Evolutionary conservation across 2,113 vertebrate genomes (phyloP).

Genomic region (Salvelinus alpinus): DNA sequence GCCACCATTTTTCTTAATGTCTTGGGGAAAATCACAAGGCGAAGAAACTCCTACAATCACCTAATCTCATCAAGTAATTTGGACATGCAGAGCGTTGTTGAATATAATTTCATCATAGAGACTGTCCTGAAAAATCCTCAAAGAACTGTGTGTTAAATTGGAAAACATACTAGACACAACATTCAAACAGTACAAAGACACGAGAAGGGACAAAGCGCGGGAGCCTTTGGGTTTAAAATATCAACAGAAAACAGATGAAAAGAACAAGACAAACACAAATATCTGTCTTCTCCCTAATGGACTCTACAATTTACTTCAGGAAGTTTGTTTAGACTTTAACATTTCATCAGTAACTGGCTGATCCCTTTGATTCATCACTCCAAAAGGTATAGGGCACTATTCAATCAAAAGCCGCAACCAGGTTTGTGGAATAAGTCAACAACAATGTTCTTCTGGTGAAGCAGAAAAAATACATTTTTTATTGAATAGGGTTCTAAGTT

Average conservation of each 20-base stretch:
- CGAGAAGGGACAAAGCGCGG: background rate
- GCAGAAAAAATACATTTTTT: no score
- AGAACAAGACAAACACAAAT: constrained; percentile 3
- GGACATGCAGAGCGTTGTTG: no score
- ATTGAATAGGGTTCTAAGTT: no score
- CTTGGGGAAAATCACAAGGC: no score
- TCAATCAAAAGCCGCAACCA: background rate
- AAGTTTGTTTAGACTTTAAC: background rate
- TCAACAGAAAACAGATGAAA: background rate
- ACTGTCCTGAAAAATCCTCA: background rate
- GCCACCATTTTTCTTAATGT: background rate
- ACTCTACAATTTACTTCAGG: constrained; percentile 12
- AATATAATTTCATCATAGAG: no score
- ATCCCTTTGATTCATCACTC: background rate
- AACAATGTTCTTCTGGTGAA: no score
- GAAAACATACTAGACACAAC: no score
- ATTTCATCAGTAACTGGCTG: background rate
- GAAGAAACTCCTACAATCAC: no score
- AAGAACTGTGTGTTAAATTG: background rate
- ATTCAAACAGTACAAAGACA: no score
- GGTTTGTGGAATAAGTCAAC: no score
- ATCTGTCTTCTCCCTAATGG: background rate
- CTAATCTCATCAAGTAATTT: no score
- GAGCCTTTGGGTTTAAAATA: background rate
- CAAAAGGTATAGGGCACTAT: background rate